A percentile compares a stretch with the other conserved stretches of the same genome.
Evolutionary conservation across 1,140 invertebrate genomes (phyloP).

Genomic region (Drosophila busckii): DNA sequence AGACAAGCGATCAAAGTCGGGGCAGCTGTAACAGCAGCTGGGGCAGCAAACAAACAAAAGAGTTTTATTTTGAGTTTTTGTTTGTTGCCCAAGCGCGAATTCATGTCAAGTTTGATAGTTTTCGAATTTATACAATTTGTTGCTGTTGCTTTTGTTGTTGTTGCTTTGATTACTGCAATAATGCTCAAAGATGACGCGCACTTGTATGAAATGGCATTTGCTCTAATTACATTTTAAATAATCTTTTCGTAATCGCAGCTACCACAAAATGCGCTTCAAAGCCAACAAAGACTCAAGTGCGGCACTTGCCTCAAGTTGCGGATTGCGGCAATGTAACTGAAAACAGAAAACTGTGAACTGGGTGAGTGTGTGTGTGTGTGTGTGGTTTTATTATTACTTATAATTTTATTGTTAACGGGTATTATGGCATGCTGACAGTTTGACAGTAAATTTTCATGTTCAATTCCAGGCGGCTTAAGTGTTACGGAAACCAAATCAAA

Average conservation of each 20-base stretch:
- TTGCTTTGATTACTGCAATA: too few relatives aligned
- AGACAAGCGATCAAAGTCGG: constrained; percentile 47
- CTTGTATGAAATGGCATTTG: constrained; percentile 50
- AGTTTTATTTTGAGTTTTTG: too few relatives aligned
- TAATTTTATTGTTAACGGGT: constrained; percentile 42
- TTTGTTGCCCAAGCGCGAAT: constrained; percentile 48
- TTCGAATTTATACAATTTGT: constrained; percentile 48
- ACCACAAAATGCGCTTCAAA: constrained; percentile 56
- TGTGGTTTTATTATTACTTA: constrained; percentile 1
- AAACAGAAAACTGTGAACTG: constrained; percentile 11
- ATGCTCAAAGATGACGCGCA: constrained; percentile 39
- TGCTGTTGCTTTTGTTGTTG: too few relatives aligned
- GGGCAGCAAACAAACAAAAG: too few relatives aligned
- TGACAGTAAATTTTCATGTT: constrained; percentile 39
- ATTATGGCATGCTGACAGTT: constrained; percentile 66
- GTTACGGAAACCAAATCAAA: constrained; percentile 58
- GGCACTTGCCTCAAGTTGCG: constrained; percentile 1
- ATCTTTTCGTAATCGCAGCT: constrained; percentile 66
- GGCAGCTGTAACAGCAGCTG: constrained; percentile 20
- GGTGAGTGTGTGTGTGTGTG: neutral
- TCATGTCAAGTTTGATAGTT: constrained; percentile 62
- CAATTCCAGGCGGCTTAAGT: constrained; percentile 32
- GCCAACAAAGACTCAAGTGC: constrained; percentile 34
- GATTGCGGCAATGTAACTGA: constrained; percentile 8
- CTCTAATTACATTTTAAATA: constrained; percentile 65